These are phyloP conservation scores for Armadillidium nasatum DNA, from an alignment of 1,140 invertebrate species.

Conservation along the genomic window DNA sequence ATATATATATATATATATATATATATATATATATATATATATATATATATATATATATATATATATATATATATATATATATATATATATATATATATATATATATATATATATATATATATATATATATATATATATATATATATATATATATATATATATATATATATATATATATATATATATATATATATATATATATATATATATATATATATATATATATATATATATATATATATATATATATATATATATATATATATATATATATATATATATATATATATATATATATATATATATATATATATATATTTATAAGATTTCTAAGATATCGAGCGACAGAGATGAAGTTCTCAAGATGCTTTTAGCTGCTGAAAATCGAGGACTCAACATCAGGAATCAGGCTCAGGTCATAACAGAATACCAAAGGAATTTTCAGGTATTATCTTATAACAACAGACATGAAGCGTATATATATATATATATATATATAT, in stretches of 20 bases:
- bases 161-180: slow-evolving; percentile 18
- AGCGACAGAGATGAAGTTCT: slow-evolving; percentile 24
- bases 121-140: no score
- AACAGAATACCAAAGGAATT: slow-evolving; percentile 4
- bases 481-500: no score
- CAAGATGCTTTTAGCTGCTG: slow-evolving; percentile 22
- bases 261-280: slow-evolving; percentile 12
- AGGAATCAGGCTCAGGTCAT: slow-evolving; percentile 13
- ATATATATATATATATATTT: slow-evolving; percentile 5
- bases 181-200: background rate
- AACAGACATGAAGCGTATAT: no score
- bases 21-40: slow-evolving; percentile 11
- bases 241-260: background rate
- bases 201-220: background rate
- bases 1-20: background rate
- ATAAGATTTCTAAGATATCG: background rate
- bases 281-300: slow-evolving; percentile 12
- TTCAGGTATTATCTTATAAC: background rate
- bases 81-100: no score
- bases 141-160: background rate
- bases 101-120: no score
- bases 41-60: background rate
- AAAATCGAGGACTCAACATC: slow-evolving; percentile 4
- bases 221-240: background rate
- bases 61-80: no score